These are phyloP conservation scores for Drosophila helvetica DNA, from an alignment of 2,888 invertebrate genomes.

Conservation along the genomic window DNA sequence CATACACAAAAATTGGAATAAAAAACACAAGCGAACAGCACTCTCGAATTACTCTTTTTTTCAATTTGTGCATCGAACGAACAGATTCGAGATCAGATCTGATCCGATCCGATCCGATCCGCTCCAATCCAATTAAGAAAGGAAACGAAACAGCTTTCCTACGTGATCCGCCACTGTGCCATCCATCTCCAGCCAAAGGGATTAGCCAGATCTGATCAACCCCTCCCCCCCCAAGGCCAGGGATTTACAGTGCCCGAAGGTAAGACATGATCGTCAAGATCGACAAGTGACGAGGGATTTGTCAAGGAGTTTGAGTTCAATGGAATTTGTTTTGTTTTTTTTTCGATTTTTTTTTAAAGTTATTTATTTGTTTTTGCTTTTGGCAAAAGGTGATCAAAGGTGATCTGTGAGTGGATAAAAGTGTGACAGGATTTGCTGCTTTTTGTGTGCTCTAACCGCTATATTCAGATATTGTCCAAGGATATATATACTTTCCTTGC, in stretches of 20 bases:
- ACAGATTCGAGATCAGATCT: constrained; percentile 20
- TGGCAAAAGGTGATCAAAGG: too few relatives aligned
- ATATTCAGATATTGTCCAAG: too few relatives aligned
- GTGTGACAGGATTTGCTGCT: constrained; percentile 9
- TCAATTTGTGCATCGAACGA: constrained; percentile 41
- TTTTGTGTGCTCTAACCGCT: too few relatives aligned
- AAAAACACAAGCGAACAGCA: constrained; percentile 30
- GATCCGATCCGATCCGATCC: constrained; percentile 1
- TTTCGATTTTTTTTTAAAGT: too few relatives aligned
- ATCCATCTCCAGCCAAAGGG: constrained; percentile 53
- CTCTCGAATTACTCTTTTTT: constrained; percentile 28
- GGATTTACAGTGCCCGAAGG: constrained; percentile 62
- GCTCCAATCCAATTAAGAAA: constrained; percentile 10
- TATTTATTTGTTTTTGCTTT: too few relatives aligned
- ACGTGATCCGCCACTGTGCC: constrained; percentile 34
- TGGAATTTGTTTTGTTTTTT: too few relatives aligned
- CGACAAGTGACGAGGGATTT: too few relatives aligned
- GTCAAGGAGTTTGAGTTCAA: too few relatives aligned
- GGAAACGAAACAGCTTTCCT: constrained; percentile 2
- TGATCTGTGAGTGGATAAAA: constrained; percentile 2
- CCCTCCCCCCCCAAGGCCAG: constrained; percentile 28
- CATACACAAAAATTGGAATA: constrained; percentile 10
- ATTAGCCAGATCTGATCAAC: constrained; percentile 37
- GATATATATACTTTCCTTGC: too few relatives aligned
- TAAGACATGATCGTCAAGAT: constrained; percentile 25